A percentile compares a stretch with the other conserved stretches of the same genome.
phyloP scores from a whole-genome alignment of 2,888 invertebrate species.

The Branchellion lobata region DNA sequence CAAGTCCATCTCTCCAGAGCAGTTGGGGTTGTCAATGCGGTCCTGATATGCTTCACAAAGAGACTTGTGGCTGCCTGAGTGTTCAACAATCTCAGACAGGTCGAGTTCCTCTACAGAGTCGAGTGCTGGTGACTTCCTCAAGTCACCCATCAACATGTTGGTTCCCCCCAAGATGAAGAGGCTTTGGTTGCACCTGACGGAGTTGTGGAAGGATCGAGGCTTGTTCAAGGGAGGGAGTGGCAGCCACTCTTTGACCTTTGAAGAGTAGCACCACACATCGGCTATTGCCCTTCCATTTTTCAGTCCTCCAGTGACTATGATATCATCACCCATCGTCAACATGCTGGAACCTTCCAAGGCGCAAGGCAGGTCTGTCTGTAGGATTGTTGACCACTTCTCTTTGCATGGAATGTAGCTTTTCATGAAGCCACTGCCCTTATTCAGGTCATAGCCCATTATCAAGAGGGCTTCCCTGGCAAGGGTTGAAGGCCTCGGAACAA shows the following conservation, averaged over 20 bases:
- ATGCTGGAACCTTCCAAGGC: slow-evolving; percentile 57
- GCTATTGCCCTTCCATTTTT: slow-evolving; percentile 56
- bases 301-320: slow-evolving; percentile 60
- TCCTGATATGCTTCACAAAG: background rate
- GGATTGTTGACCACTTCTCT: slow-evolving; percentile 57
- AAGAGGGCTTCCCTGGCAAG: slow-evolving; percentile 61
- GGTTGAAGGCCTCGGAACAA: slow-evolving; percentile 60
- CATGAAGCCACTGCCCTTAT: slow-evolving; percentile 46
- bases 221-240: slow-evolving; percentile 56
- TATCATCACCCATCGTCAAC: slow-evolving; percentile 56
- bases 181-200: slow-evolving; percentile 56
- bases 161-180: slow-evolving; percentile 60
- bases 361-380: slow-evolving; percentile 53
- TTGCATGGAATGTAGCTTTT: slow-evolving; percentile 61
- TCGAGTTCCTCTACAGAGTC: slow-evolving; percentile 60
- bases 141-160: slow-evolving; percentile 52
- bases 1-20: slow-evolving; percentile 2
- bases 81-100: slow-evolving; percentile 47
- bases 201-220: slow-evolving; percentile 59
- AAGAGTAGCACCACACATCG: slow-evolving; percentile 59
- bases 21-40: background rate
- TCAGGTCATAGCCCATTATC: slow-evolving; percentile 54
- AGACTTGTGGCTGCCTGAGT: background rate
- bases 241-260: slow-evolving; percentile 57
- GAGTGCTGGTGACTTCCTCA: slow-evolving; percentile 55